Evolutionary conservation across 2,113 vertebrate genomes (phyloP).

Genomic region (Hypocryptadius cinnamomeus): DNA sequence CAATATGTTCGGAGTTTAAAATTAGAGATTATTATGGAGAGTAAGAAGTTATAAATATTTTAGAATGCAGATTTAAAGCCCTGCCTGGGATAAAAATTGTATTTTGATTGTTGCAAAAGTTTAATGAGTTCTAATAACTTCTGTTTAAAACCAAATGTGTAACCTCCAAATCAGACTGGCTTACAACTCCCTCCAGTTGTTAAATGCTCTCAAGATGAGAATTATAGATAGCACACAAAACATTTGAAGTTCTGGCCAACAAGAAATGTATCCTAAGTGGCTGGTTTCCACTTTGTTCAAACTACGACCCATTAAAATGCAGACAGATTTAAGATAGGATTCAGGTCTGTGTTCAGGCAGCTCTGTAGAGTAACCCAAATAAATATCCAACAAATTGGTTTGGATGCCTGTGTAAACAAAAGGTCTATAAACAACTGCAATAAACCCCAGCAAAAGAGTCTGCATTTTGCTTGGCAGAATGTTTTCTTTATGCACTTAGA

Average conservation of each 20-base stretch:
- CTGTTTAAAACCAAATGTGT: slow-evolving; percentile 9
- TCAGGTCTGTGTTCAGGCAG: slow-evolving; percentile 34
- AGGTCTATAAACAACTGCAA: slow-evolving; percentile 66
- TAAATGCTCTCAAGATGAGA: slow-evolving; percentile 14
- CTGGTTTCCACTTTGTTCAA: slow-evolving; percentile 52
- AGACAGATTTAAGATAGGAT: slow-evolving; percentile 57
- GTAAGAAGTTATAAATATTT: neutral
- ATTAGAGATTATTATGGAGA: neutral
- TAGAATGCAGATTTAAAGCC: neutral
- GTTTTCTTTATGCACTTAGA: slow-evolving; percentile 74
- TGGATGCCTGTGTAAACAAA: slow-evolving; percentile 61
- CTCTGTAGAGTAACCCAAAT: slow-evolving; percentile 49
- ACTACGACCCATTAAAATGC: slow-evolving; percentile 33
- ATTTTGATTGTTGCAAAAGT: neutral
- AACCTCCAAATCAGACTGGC: neutral
- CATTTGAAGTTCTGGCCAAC: slow-evolving; percentile 37
- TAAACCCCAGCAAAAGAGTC: slow-evolving; percentile 40
- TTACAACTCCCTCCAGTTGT: neutral
- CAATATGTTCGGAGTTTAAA: neutral
- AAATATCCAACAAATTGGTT: slow-evolving; percentile 68
- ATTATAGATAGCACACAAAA: slow-evolving; percentile 1
- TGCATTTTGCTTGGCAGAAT: slow-evolving; percentile 65
- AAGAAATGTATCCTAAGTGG: slow-evolving; percentile 47
- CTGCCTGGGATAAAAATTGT: neutral
- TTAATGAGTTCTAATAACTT: slow-evolving; percentile 9